phyloP scores from a whole-genome alignment of 2,888 invertebrate genomes.

The Stegana nigrithorax region DNA sequence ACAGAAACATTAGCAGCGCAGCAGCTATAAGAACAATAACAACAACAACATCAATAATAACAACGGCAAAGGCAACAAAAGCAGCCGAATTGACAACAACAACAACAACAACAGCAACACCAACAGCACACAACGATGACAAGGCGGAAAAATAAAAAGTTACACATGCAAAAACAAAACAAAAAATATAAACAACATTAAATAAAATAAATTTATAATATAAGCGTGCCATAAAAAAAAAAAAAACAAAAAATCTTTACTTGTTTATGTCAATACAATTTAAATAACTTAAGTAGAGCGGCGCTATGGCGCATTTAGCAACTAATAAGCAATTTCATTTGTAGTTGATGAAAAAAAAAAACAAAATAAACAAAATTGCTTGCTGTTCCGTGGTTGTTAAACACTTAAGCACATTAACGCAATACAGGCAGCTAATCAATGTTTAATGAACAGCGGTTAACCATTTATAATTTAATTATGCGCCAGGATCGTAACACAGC shows the following conservation, averaged over 20 bases:
- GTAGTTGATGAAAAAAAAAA: not conserved
- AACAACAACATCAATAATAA: slow-evolving; percentile 21
- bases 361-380: slow-evolving; percentile 30
- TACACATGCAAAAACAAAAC: slow-evolving; percentile 8
- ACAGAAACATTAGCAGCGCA: slow-evolving; percentile 12
- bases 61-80: slow-evolving; percentile 41
- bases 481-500: too few species aligned
- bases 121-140: slow-evolving; percentile 10
- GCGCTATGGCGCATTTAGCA: too few species aligned
- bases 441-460: too few species aligned
- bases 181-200: slow-evolving; percentile 12
- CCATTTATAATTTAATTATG: too few species aligned
- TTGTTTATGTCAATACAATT: too few species aligned
- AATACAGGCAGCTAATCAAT: too few species aligned
- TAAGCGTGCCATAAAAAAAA: not conserved
- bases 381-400: too few species aligned
- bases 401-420: too few species aligned
- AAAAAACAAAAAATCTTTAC: not conserved
- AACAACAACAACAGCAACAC: slow-evolving; percentile 27
- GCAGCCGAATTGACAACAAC: slow-evolving; percentile 45
- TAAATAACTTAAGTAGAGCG: too few species aligned
- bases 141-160: slow-evolving; percentile 13
- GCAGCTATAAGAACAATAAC: slow-evolving; percentile 6
- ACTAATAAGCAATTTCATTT: slow-evolving; percentile 36
- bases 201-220: not conserved